These are phyloP conservation scores for Drosophila ezoana DNA, from an alignment of 2,888 invertebrate species.

Conservation along the genomic window DNA sequence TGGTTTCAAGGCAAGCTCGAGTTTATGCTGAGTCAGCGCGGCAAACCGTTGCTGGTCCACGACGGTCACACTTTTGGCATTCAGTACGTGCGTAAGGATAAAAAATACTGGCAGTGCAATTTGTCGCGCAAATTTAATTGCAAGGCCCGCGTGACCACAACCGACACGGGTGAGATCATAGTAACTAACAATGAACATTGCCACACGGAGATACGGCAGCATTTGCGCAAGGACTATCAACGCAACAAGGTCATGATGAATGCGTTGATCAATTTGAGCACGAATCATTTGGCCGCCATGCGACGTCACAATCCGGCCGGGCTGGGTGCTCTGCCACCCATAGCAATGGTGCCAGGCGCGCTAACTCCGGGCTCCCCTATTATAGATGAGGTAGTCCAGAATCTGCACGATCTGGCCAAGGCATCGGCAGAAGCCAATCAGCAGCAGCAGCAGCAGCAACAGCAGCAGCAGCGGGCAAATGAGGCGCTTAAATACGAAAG, in stretches of 20 bases:
- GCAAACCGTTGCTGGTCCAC: constrained; percentile 85
- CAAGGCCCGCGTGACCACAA: constrained; percentile 85
- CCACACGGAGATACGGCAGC: constrained; percentile 85
- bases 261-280: constrained; percentile 82
- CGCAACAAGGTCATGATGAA: constrained; percentile 85
- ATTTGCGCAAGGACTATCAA: constrained; percentile 85
- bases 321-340: constrained; percentile 54
- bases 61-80: constrained; percentile 85
- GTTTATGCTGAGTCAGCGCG: constrained; percentile 85
- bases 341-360: constrained; percentile 48
- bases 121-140: constrained; percentile 85
- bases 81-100: constrained; percentile 85
- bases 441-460: constrained; percentile 56
- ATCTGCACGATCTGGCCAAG: constrained; percentile 71
- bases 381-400: constrained; percentile 72
- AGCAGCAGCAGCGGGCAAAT: constrained; percentile 54
- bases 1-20: constrained; percentile 85
- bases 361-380: constrained; percentile 60
- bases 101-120: constrained; percentile 85
- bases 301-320: constrained; percentile 71
- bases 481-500: constrained; percentile 56
- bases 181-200: constrained; percentile 85
- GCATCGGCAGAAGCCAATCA: constrained; percentile 65
- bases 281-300: constrained; percentile 78
- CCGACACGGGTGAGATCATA: constrained; percentile 83